Percentiles rank a stretch among this genome's conserved stretches.
Evolutionary conservation across 2,113 vertebrate species (phyloP).

Genomic region (Polypterus senegalus): DNA sequence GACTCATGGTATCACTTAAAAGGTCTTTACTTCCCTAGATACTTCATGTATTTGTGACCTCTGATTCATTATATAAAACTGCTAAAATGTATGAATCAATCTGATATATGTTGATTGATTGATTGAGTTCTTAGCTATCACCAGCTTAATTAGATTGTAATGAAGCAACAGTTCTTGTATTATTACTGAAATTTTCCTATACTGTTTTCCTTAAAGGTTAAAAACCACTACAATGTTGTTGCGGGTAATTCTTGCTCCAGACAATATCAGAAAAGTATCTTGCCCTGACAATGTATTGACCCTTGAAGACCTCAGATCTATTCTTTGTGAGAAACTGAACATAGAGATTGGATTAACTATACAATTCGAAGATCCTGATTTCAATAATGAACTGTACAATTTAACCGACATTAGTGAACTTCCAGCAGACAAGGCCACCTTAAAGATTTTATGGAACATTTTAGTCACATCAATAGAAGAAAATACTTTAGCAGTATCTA

Average conservation of each 20-base stretch:
- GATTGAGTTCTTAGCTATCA: too few relatives aligned
- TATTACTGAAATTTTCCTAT: too few relatives aligned
- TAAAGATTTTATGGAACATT: not conserved
- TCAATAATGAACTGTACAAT: constrained; percentile 14
- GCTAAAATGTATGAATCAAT: too few relatives aligned
- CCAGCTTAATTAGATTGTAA: too few relatives aligned
- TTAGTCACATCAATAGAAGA: not conserved
- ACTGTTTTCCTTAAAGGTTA: too few relatives aligned
- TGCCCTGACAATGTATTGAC: constrained; percentile 7
- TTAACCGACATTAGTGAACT: constrained; percentile 10
- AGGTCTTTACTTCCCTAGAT: too few relatives aligned
- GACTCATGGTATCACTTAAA: too few relatives aligned
- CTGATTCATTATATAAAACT: too few relatives aligned
- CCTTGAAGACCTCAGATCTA: not conserved
- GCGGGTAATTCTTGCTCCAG: constrained; percentile 12
- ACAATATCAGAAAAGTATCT: constrained; percentile 15
- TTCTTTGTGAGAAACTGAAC: constrained; percentile 13
- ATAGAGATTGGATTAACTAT: constrained; percentile 9
- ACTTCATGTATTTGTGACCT: too few relatives aligned
- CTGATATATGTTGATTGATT: too few relatives aligned
- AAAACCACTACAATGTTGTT: constrained; percentile 19
- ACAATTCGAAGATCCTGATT: constrained; percentile 18
- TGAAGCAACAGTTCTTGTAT: too few relatives aligned
- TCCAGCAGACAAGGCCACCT: constrained; percentile 4
- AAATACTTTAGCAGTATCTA: too few relatives aligned